Base-by-base conservation (phyloP, 2,888 invertebrate species). In the Fragum whitleyi region DNA sequence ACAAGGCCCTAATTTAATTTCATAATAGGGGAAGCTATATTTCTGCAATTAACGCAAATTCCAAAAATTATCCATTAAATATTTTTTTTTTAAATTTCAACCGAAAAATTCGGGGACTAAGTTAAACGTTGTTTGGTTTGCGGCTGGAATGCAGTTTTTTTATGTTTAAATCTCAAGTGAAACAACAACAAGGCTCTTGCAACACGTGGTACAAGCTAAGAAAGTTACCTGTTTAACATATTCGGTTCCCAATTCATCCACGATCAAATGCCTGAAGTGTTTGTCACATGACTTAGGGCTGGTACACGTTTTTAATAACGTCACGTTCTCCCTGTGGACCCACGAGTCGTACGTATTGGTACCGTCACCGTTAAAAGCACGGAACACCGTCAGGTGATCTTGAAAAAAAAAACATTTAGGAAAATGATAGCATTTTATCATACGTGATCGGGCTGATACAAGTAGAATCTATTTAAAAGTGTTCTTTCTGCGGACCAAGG, bases 361-460 rank as follows among this genome's bases (percentile, higher is more conserved):
- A 7, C 57, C 57, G 57, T 57, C 26, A 57, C 57, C 57, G 14
- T 11, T 26, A 23, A 57, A 26, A 2, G 57, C 57, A 5, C 57
- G 57, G 23, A 57, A 57, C 5, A 57, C 57, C 11, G 23, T 57
- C 57, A 57, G 23, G 57, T 57, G 57, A 5, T 23, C 57, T 57
- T 5, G 11, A 57, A 26, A 53, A 6, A 19, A 19, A 53, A n/a
- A n/a, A n/a, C n/a, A n/a, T 5, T 57, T 9, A 23, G 23, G 6
- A 23, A 21, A 57, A 57, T 57, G 57, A 6, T n/a, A n/a, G n/a
- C n/a, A n/a, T n/a, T n/a, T 23, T n/a, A 14, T 21, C 11, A 57
- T 23, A 57, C 26, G 57, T 57, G 11, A 57, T 5, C 5, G 21
- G 5, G 23, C 23, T 57, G 3, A 57, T 23, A n/a, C 57, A n/a